Base-by-base conservation (phyloP, 2,888 invertebrate genomes). In the Zhuqinia jingwanae region DNA sequence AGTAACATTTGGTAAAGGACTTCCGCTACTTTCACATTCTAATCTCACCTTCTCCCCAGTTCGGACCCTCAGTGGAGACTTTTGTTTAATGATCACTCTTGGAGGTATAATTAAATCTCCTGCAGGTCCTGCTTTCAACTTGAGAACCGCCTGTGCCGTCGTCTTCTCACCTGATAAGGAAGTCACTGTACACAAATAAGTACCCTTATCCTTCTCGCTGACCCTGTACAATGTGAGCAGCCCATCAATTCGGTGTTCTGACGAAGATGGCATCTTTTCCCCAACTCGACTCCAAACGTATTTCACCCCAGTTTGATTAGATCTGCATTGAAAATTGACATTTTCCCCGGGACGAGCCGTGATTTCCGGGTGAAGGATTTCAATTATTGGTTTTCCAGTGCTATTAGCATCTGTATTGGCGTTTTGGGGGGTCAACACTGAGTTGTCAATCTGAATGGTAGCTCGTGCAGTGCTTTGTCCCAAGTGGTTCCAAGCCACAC, bases 401-500 rank as follows among this genome's bases (percentile, higher is more conserved):
- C 68, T 25, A 63, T n/a, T n/a, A n/a, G n/a, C n/a, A n/a, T n/a
- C n/a, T n/a, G n/a, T n/a, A n/a, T n/a, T n/a, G n/a, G n/a, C n/a
- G n/a, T n/a, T n/a, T n/a, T n/a, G n/a, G n/a, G 25, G 25, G 22
- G 22, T 47, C 15, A 11, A 1, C 13, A 56, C 47, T 3, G 86
- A 56, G 13, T 65, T 87, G 22, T 63, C 80, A 6, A 85, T 25
- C 0, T 13, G 1, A 45, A 86, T 86, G 2, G 77, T 68, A 0
- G 86, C 87, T n/a, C 80, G 47, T 15, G 80, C 87, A 25, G 87
- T 83, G 20, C 78, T 80, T 25, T 88, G 89, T 2, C 89, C 89
- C 13, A 89, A 15, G 20, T 85, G 53, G 25, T 89, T 89, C 83
- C 84, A 87, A 8, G 88, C 89, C 47, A 89, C 76, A 65, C 89